A percentile compares a stretch with the other conserved stretches of the same genome.
Evolutionary conservation across 2,113 vertebrate species (phyloP).

Genomic region (Xenus cinereus): DNA sequence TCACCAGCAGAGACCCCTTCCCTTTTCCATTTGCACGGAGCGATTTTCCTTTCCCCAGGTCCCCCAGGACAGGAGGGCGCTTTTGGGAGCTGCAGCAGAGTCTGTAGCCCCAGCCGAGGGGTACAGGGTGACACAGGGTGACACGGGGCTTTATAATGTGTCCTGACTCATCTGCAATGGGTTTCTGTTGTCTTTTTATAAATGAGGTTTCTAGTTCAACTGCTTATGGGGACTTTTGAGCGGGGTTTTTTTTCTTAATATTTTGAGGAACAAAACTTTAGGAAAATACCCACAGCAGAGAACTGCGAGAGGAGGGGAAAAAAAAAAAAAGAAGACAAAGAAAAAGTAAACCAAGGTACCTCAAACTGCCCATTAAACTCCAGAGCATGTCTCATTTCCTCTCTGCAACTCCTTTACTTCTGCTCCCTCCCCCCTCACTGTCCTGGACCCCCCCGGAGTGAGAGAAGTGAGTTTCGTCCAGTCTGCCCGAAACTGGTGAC

Average conservation of each 20-base stretch:
- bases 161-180: not conserved
- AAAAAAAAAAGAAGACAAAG: not conserved
- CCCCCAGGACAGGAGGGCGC: not conserved
- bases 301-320: not conserved
- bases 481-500: not conserved
- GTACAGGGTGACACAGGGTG: rapidly evolving
- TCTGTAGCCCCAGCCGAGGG: not conserved
- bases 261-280: constrained; percentile 58
- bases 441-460: not conserved
- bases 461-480: not conserved
- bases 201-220: not conserved
- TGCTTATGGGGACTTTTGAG: constrained; percentile 14
- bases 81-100: not conserved
- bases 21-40: rapidly evolving
- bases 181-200: not conserved
- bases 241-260: not conserved
- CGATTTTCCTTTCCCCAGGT: not conserved
- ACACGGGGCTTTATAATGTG: rapidly evolving
- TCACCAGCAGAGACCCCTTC: not conserved
- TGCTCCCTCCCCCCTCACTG: not conserved
- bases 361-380: not conserved
- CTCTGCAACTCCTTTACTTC: not conserved
- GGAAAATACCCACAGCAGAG: constrained; percentile 37
- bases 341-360: not conserved
- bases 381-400: not conserved